phyloP scores from a whole-genome alignment of 2,888 invertebrate genomes.

The Cerceris rybyensis region DNA sequence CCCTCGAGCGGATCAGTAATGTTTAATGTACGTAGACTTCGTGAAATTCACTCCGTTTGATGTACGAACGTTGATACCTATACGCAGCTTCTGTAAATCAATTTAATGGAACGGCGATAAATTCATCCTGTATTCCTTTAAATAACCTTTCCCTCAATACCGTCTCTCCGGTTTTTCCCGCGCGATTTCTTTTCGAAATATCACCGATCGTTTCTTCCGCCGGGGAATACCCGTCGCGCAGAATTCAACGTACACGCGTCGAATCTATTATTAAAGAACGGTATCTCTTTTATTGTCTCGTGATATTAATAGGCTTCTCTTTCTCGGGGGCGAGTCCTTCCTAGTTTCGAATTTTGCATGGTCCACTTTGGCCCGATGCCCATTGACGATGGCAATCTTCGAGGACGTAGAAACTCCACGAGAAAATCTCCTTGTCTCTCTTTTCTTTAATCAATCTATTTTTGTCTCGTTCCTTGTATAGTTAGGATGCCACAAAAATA shows the following conservation, averaged over 20 bases:
- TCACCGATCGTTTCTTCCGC: no score
- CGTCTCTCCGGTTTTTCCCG: no score
- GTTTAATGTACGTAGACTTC: background rate
- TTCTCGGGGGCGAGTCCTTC: background rate
- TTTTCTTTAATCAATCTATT: constrained; percentile 7
- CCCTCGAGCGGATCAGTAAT: background rate
- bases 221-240: background rate
- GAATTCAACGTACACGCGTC: background rate
- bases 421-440: constrained; percentile 16
- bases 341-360: constrained; percentile 14
- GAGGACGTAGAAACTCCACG: constrained; percentile 32
- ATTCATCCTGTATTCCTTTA: no score
- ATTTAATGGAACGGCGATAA: no score
- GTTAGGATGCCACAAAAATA: background rate
- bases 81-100: no score
- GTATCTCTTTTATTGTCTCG: constrained; percentile 25
- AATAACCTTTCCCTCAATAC: no score
- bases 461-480: background rate
- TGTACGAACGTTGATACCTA: background rate
- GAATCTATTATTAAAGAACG: constrained; percentile 28
- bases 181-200: no score
- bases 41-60: background rate
- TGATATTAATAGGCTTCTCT: constrained; percentile 37
- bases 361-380: constrained; percentile 43
- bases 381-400: constrained; percentile 26